phyloP scores from a whole-genome alignment of 2,888 invertebrate species.

The Xestobium rufovillosum region DNA sequence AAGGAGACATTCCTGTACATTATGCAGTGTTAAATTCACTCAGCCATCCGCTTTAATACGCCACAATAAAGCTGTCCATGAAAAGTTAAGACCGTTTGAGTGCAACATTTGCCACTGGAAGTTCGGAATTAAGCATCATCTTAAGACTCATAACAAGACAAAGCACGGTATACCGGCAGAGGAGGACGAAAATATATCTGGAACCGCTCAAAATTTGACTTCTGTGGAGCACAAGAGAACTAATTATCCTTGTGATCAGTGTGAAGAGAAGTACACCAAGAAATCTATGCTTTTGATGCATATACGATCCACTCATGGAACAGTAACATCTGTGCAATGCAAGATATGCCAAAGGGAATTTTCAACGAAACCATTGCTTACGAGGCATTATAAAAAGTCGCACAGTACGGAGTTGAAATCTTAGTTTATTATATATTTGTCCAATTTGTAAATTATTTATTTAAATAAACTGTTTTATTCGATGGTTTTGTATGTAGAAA shows the following conservation, averaged over 20 bases:
- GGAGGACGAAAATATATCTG: no score
- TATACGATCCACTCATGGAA: background rate
- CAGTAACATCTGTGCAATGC: background rate
- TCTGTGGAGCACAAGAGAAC: background rate
- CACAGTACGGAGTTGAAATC: no score
- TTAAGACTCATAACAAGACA: background rate
- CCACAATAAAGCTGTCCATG: background rate
- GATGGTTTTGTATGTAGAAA: no score
- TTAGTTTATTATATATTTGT: no score
- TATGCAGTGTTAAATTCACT: background rate
- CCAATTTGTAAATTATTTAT: no score
- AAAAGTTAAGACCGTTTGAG: background rate
- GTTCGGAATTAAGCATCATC: background rate
- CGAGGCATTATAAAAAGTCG: no score
- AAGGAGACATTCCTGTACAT: background rate
- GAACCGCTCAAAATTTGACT: no score
- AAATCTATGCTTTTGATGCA: background rate
- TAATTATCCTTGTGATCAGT: background rate
- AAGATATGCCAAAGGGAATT: conserved; percentile 4
- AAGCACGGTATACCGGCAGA: no score
- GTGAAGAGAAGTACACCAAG: conserved; percentile 1
- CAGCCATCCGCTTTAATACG: background rate
- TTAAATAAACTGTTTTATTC: no score
- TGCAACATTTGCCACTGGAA: background rate
- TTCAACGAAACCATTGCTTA: conserved; percentile 4